Base-by-base conservation (phyloP, 30 jellyfish, hydroid and myxozoan genomes). In the Cassiopea andromeda region DNA sequence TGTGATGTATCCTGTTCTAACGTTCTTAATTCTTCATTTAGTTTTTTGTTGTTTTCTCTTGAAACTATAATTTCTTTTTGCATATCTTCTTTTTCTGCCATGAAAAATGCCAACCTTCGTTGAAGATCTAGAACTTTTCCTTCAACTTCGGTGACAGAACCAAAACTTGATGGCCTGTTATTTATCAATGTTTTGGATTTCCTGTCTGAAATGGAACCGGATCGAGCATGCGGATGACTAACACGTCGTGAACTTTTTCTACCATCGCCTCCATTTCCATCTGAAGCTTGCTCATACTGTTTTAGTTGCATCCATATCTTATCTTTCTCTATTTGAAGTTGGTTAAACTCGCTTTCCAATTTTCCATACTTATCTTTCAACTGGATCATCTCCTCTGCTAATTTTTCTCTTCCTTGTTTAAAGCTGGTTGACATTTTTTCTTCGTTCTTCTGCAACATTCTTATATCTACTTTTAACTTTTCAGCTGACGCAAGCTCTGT, bases 61-160 rank as follows among this genome's bases (percentile, higher is more conserved):
- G 99, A 78, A 8, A 93, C 94, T 7, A 89, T 96, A 50, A 96
- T 79, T 75, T 96, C 99, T 78, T 92, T 92, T 84, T 96, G 99
- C 87, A 90, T 96, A 47, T 96, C 99, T 73, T 96, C 99, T 73
- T 96, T 96, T 77, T 96, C 99, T 10, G 99, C 98, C 99, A 92
- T 92, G 88, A 96, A 96, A 76, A 96, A 96, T 1, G 99, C 99
- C 49, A 96, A 44, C 73, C 99, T 86, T 60, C 99, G 87, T 72
- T 96, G 99, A 81, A 96, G 81, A 61, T 96, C 99, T 1, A 96
- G 83, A 54, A 96, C 97, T 75, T 91, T 96, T 27, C 98, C 97
- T 89, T 96, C 99, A 17, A 96, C 92, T 69, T 96, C 99, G 14
- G 98, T 93, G 69, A 96, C 98, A 4, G 97, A 93, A 9, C 98